These are phyloP conservation scores for Orchestes rusci DNA, from an alignment of 2,888 invertebrate species.

Conservation along the genomic window DNA sequence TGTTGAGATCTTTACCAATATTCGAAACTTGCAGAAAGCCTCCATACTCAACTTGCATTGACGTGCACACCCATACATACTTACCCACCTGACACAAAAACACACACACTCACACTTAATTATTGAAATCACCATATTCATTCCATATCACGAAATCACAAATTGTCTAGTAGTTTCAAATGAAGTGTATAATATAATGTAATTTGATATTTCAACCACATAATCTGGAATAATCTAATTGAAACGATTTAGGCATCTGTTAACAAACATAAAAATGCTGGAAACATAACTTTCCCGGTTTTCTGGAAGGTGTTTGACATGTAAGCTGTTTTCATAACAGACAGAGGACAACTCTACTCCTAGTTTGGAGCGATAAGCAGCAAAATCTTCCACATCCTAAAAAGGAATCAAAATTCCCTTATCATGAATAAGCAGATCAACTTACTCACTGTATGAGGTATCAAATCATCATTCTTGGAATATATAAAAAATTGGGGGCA, in stretches of 20 bases:
- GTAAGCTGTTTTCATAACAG: constrained; percentile 65
- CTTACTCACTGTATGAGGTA: constrained; percentile 50
- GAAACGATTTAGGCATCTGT: constrained; percentile 47
- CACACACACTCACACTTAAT: no score
- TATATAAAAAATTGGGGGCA: constrained; percentile 69
- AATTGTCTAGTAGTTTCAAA: no score
- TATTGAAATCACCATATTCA: no score
- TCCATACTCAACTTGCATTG: no score
- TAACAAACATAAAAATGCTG: constrained; percentile 54
- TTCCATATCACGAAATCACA: no score
- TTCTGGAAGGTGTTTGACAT: constrained; percentile 62
- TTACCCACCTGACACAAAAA: no score
- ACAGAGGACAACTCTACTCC: constrained; percentile 56
- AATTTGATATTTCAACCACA: no score
- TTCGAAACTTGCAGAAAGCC: no score
- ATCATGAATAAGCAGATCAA: not conserved
- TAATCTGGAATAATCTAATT: no score
- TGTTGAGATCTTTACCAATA: no score
- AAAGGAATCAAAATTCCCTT: constrained; percentile 10
- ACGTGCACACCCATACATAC: no score
- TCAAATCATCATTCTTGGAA: constrained; percentile 62
- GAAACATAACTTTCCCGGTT: constrained; percentile 57
- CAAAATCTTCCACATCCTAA: constrained; percentile 62
- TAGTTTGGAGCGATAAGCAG: constrained; percentile 49
- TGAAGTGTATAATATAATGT: no score